Conservation (phyloP, 2,113 vertebrate species). For the Zosterops japonicus region DNA sequence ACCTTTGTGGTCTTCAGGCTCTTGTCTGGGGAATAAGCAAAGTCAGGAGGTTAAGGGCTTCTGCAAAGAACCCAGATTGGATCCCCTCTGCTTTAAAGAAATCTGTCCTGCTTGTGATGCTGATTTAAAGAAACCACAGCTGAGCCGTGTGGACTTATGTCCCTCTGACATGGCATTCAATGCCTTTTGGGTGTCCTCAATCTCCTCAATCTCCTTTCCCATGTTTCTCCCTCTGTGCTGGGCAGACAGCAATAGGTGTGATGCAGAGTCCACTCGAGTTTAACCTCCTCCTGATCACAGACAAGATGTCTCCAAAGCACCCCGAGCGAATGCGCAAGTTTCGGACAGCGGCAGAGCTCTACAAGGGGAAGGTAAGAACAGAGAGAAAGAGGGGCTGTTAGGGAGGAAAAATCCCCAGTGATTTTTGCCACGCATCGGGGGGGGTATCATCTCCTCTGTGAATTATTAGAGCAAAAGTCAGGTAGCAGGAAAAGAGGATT, state of each 20-base stretch:
- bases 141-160: background rate
- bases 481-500: background rate
- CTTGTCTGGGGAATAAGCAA: background rate
- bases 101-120: background rate
- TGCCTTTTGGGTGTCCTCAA: background rate
- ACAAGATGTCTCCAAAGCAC: constrained; percentile 78
- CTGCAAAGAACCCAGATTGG: background rate
- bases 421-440: background rate
- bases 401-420: background rate
- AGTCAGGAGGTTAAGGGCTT: background rate
- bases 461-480: background rate
- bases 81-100: background rate
- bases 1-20: background rate
- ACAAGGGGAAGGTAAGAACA: constrained; percentile 82
- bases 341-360: constrained; percentile 76
- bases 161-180: background rate
- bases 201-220: background rate
- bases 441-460: background rate
- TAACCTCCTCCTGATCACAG: constrained; percentile 87
- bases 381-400: background rate
- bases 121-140: background rate
- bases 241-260: constrained; percentile 84
- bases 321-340: constrained; percentile 67
- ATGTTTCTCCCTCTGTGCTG: background rate
- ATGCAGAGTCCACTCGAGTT: constrained; percentile 81